phyloP scores from a whole-genome alignment of 2,797 vertebrate species.

The Parauchenoglanis ngamensis region DNA sequence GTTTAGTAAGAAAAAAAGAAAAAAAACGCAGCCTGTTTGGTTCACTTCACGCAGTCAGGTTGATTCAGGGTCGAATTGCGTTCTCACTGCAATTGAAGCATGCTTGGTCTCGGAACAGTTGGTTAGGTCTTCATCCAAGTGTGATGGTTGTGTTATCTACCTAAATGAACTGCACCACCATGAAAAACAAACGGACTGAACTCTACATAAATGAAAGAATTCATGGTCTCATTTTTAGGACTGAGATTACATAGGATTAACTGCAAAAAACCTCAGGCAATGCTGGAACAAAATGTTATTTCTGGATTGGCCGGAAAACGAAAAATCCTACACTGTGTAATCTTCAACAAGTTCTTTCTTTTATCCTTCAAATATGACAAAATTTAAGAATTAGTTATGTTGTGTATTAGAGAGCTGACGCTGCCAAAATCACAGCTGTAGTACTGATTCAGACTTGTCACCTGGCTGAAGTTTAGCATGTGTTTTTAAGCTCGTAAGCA shows the following conservation, averaged over 20 bases:
- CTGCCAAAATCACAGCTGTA: background rate
- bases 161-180: background rate
- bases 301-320: background rate
- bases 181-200: background rate
- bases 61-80: background rate
- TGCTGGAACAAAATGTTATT: background rate
- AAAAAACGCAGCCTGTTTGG: background rate
- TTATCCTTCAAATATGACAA: background rate
- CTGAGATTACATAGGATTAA: background rate
- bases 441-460: background rate
- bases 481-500: constrained; percentile 23
- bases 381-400: background rate
- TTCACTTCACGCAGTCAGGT: background rate
- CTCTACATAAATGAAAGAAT: background rate
- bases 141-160: background rate
- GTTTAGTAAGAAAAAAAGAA: background rate
- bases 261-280: background rate
- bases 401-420: background rate
- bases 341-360: background rate
- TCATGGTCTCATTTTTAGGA: background rate
- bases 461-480: background rate
- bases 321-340: background rate
- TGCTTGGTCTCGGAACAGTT: background rate
- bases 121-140: background rate
- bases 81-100: background rate